phyloP scores from a whole-genome alignment of 2,888 invertebrate species.

The Callyntrura guangdongensis region DNA sequence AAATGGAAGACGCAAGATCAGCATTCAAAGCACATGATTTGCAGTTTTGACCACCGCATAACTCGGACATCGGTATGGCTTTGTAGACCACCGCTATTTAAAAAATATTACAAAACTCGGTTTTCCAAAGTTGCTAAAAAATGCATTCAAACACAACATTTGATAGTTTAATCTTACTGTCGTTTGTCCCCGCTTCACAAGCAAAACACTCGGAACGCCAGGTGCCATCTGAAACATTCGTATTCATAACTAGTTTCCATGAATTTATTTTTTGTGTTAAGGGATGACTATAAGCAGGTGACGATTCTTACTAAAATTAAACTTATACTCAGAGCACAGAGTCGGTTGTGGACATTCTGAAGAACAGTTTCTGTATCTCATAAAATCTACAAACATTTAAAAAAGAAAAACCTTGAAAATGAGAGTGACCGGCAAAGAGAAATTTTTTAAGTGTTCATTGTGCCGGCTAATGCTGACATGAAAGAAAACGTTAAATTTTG shows the following conservation, averaged over 20 bases:
- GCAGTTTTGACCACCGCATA: conserved; percentile 49
- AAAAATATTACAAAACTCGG: no score
- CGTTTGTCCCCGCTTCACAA: conserved; percentile 30
- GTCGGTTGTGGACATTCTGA: conserved; percentile 30
- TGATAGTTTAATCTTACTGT: conserved; percentile 8
- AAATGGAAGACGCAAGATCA: neutral
- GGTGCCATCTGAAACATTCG: conserved; percentile 32
- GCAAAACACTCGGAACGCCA: conserved; percentile 33
- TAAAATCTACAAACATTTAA: no score
- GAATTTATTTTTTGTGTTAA: no score
- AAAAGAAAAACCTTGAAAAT: no score
- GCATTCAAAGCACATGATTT: conserved; percentile 9
- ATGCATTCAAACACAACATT: neutral
- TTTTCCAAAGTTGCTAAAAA: neutral
- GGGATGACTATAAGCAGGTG: neutral
- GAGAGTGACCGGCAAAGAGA: no score
- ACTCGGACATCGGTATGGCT: conserved; percentile 7
- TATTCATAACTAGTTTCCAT: no score
- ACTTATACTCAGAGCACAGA: conserved; percentile 45
- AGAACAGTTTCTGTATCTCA: conserved; percentile 48
- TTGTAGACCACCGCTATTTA: conserved; percentile 28
- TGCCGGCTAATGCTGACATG: no score
- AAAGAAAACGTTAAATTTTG: no score
- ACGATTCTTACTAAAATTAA: conserved; percentile 47
- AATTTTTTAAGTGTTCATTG: no score